A percentile compares a stretch with the other conserved stretches of the same genome.
These are phyloP conservation scores for Pelochelys cantorii DNA, from an alignment of 2,797 vertebrate species.

Conservation along the genomic window DNA sequence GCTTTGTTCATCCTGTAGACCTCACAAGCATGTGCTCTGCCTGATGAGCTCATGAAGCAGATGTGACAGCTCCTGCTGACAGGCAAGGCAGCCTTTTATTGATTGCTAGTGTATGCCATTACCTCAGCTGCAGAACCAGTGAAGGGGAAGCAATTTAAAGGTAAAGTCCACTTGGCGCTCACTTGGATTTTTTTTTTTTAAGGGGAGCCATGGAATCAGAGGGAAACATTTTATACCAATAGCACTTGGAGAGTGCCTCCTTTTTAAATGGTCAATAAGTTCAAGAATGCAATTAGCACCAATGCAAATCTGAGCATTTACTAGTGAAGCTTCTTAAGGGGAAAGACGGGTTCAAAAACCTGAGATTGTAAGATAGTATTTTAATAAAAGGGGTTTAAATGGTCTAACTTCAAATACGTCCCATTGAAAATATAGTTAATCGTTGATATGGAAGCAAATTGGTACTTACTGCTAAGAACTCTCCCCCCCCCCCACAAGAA, in stretches of 20 bases:
- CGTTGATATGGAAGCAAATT: background rate
- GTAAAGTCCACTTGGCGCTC: background rate
- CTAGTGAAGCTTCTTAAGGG: conserved; percentile 33
- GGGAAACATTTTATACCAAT: conserved; percentile 4
- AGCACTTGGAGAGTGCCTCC: conserved; percentile 3
- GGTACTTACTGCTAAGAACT: background rate
- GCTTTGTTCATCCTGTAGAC: background rate
- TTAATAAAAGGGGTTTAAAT: background rate
- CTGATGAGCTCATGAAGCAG: conserved; percentile 22
- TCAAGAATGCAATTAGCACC: conserved; percentile 47
- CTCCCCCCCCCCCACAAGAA: background rate
- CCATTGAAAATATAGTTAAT: background rate
- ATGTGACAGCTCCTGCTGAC: conserved; percentile 31
- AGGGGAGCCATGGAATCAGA: background rate
- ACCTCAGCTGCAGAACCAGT: background rate
- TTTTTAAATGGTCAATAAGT: conserved; percentile 44
- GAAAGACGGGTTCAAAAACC: conserved; percentile 16
- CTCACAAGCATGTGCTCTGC: background rate
- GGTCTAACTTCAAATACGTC: background rate
- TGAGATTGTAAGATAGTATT: conserved; percentile 9
- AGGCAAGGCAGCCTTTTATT: conserved; percentile 21
- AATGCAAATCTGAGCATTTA: conserved; percentile 26
- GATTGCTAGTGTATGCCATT: background rate
- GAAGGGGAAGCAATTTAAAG: conserved; percentile 5
- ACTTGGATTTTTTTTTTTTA: background rate